Evolutionary conservation across 2,888 invertebrate genomes (phyloP), one percentile per base, ranked within the genome.

Genomic region (Acanthopleura granulata): DNA sequence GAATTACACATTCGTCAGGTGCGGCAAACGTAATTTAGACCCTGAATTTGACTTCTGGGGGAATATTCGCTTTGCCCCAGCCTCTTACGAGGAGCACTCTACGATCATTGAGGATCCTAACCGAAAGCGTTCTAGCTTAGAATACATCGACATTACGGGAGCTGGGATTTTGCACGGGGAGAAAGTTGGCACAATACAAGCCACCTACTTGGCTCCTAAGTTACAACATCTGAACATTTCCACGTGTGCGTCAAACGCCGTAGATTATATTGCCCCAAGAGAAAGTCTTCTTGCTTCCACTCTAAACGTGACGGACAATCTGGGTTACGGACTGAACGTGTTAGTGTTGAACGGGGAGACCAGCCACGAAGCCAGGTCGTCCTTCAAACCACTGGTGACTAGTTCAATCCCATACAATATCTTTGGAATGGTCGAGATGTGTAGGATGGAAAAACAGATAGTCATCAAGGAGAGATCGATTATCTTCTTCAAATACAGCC

Each of bases 101-200:
- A 95, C 76, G 50, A 78, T 77, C 49, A 69, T 80, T 11, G 83
- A 85, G 14, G 80, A 82, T 50, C 79, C 80, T 61, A 80, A 76
- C 14, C 50, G 72, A 79, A 93, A 94, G 30, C 94, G 95, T 85
- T 97, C 97, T n/a, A 91, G 93, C 25, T 87, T 99, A 77, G 93
- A 95, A 22, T 89, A 91, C 80, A 89, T 91, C n/a, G 94, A 95
- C 83, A 95, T 99, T 72, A 93, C 94, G 72, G 97, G 98, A 4
- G 99, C 98, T 73, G 99, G 99, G 29, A 94, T 97, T 80, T 92
- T 99, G 30, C 99, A 99, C 86, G 97, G 96, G 85, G 97, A 98
- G 89, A 97, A 96, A 90, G 95, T 96, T 0, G 95, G 98, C 0
- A 90, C 99, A 0, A 92, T 99, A 73, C 96, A 98, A 89, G 94